phyloP scores from a whole-genome alignment of 2,797 vertebrate species.

The Erethizon dorsatum region DNA sequence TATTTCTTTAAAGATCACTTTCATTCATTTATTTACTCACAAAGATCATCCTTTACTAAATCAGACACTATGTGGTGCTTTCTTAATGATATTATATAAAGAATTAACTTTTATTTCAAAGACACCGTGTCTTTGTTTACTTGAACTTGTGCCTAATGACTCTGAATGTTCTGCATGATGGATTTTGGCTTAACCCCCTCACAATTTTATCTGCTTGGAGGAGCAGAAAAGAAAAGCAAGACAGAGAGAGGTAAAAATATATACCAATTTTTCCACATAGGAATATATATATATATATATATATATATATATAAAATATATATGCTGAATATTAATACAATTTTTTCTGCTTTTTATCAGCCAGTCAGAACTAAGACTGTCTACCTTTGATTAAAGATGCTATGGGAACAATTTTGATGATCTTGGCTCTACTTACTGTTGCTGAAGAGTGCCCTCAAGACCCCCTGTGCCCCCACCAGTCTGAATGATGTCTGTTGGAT shows the following conservation, averaged over 20 bases:
- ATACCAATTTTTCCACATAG: not conserved
- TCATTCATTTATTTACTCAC: not conserved
- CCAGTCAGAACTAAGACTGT: not conserved
- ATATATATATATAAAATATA: no score
- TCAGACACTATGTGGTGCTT: not conserved
- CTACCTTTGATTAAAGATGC: not conserved
- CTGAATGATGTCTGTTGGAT: not conserved
- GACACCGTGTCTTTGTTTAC: not conserved
- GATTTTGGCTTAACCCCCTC: not conserved
- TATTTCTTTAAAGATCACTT: not conserved
- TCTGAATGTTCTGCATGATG: not conserved
- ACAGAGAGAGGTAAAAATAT: not conserved
- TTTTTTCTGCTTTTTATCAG: not conserved
- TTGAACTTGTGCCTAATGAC: not conserved
- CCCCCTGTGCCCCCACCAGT: not conserved
- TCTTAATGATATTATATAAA: not conserved
- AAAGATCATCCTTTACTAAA: not conserved
- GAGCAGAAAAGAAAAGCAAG: conserved; percentile 17
- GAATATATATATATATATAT: no score
- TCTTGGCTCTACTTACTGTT: not conserved
- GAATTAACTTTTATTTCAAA: not conserved
- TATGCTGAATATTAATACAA: not conserved
- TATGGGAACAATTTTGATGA: not conserved
- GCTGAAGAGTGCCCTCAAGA: not conserved
- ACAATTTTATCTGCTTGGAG: not conserved